phyloP scores from a whole-genome alignment of 2,113 vertebrate genomes.

The Alligator mississippiensis region DNA sequence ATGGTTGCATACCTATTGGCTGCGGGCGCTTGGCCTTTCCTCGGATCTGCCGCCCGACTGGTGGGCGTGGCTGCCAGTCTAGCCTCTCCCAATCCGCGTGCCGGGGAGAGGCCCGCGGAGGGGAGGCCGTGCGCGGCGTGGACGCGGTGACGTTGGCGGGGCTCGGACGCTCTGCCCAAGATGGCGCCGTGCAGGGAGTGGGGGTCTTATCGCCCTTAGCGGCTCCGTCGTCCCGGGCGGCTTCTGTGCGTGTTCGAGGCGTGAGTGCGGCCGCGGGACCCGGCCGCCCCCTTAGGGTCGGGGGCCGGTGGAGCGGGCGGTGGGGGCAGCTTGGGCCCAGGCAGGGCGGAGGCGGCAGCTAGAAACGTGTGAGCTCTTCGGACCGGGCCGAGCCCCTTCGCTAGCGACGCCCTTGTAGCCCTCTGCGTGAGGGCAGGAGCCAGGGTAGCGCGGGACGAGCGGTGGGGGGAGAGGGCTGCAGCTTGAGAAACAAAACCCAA shows the following conservation, averaged over 20 bases:
- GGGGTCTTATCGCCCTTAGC: not conserved
- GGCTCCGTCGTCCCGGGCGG: not conserved
- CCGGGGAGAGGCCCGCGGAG: no score
- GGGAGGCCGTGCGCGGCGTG: not conserved
- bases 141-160: slow-evolving; percentile 8
- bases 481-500: not conserved
- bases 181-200: slow-evolving; percentile 61
- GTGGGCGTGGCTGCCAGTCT: accelerated
- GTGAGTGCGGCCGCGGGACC: accelerated
- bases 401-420: no score
- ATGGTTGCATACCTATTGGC: not conserved
- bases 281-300: no score
- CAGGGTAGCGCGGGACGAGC: not conserved
- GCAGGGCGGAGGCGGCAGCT: slow-evolving; percentile 42
- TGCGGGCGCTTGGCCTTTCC: not conserved
- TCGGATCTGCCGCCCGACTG: accelerated
- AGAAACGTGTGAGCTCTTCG: slow-evolving; percentile 21
- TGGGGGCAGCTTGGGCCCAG: not conserved
- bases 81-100: accelerated
- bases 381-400: not conserved
- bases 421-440: accelerated
- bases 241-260: not conserved
- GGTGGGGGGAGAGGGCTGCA: not conserved
- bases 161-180: slow-evolving; percentile 20
- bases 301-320: not conserved